Conservation (phyloP, 2,113 vertebrate genomes). For the Reinhardtius hippoglossoides region DNA sequence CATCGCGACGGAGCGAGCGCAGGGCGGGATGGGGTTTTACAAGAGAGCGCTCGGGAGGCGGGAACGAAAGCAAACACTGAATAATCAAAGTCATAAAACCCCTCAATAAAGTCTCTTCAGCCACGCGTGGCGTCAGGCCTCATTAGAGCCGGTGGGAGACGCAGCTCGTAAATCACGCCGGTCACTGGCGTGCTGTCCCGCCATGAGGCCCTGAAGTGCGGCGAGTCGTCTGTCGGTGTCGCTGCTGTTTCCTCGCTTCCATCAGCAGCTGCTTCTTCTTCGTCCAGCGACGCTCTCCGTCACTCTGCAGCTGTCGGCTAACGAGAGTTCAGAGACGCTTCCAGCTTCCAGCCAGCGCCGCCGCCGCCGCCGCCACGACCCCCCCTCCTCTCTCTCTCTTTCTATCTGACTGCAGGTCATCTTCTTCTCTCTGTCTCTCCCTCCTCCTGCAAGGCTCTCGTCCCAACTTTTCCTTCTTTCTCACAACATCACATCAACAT, state of each 20-base stretch:
- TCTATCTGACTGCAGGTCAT: conserved; percentile 34
- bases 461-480: conserved; percentile 2
- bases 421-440: background rate
- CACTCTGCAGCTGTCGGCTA: conserved; percentile 77
- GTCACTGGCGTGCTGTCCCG: background rate
- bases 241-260: conserved; percentile 26
- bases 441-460: background rate
- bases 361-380: conserved; percentile 39
- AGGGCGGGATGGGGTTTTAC: background rate
- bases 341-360: conserved; percentile 60
- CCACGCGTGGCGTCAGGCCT: conserved; percentile 26
- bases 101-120: conserved; percentile 23
- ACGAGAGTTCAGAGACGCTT: conserved; percentile 73
- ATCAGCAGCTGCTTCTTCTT: conserved; percentile 57
- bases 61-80: conserved; percentile 23
- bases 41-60: background rate
- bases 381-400: background rate
- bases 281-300: conserved; percentile 31
- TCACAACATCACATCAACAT: background rate
- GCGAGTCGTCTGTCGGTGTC: conserved; percentile 21
- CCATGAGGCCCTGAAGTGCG: conserved; percentile 33
- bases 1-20: too few relatives aligned
- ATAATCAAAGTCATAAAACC: conserved; percentile 34
- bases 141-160: conserved; percentile 47
- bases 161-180: conserved; percentile 47